Evolutionary conservation across 2,797 vertebrate species (phyloP), one percentile per base, ranked within the genome.

Genomic region (Myoxocephalus aenaeus): DNA sequence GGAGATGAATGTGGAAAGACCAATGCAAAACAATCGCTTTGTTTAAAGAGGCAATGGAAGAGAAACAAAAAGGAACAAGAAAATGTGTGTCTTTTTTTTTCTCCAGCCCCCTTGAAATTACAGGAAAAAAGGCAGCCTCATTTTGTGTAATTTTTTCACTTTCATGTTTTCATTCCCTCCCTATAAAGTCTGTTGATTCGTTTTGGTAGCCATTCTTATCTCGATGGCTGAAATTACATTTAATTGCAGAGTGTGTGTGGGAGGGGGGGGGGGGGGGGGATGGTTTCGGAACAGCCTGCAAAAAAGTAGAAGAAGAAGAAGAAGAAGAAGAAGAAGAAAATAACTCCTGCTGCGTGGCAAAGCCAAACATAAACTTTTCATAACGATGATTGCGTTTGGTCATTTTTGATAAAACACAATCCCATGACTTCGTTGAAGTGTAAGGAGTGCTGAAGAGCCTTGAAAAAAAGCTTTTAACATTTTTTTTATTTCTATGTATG

Each of bases 141-240:
- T 93, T 94, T 92, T 82, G 87, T 86, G 79, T 88, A 89, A 93
- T 91, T 93, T 27, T 27, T 27, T 89, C 75, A 82, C 92, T 93
- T 94, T 94, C 83, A 94, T 91, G 89, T 91, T 85, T 89, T 78
- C 72, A 56, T 89, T 91, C 84, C 87, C 80, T 85, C 79, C 77
- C 88, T 67, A 57, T 80, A 75, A 58, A 61, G 80, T 79, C 80
- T 75, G 85, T 86, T 88, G 89, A 93, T 93, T 91, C 80, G 89
- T 82, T 94, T 93, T 87, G 89, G 83, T 89, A 84, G 89, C 83
- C 86, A 11, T 74, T 89, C 90, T 94, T 93, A 95, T 94, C 93
- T 86, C 73, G 22, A 85, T 86, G 78, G 86, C 82, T 84, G 78
- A 90, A 94, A 93, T 94, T 91, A 82, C 82, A 75, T 90, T 94